These are phyloP conservation scores for Gasteruption jaculator DNA, from an alignment of 2,888 invertebrate species.

Conservation along the genomic window DNA sequence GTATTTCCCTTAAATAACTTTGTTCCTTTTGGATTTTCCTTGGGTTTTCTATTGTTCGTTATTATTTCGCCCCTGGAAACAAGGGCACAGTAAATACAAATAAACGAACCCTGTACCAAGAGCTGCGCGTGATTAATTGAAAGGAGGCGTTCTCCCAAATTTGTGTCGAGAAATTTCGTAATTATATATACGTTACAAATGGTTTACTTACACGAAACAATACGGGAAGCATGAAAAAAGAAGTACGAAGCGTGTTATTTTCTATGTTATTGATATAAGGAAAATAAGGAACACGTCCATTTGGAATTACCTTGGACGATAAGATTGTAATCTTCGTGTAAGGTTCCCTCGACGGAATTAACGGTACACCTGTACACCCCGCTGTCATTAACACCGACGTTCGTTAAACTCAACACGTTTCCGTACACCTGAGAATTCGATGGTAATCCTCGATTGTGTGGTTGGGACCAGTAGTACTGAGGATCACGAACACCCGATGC, in stretches of 20 bases:
- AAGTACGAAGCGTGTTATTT: no score
- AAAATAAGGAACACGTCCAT: background rate
- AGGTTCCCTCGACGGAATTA: constrained; percentile 52
- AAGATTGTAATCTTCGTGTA: constrained; percentile 58
- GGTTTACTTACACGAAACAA: constrained; percentile 21
- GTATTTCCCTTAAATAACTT: no score
- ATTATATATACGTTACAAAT: no score
- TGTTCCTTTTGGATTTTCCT: no score
- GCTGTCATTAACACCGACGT: constrained; percentile 60
- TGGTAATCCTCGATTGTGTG: constrained; percentile 55
- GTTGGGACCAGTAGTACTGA: constrained; percentile 58
- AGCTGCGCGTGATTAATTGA: no score
- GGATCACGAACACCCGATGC: constrained; percentile 52
- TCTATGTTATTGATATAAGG: constrained; percentile 2
- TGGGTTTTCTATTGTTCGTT: no score
- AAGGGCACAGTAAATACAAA: no score
- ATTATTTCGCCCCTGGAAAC: no score
- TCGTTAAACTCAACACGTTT: constrained; percentile 57
- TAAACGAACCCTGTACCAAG: no score
- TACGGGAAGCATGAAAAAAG: constrained; percentile 10
- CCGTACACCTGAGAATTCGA: constrained; percentile 59
- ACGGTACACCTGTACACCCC: constrained; percentile 69
- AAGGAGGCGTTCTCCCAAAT: no score
- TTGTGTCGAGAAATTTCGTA: no score
- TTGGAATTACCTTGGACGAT: constrained; percentile 56